phyloP scores from a whole-genome alignment of 2,113 vertebrate genomes.

The Oceanites oceanicus region DNA sequence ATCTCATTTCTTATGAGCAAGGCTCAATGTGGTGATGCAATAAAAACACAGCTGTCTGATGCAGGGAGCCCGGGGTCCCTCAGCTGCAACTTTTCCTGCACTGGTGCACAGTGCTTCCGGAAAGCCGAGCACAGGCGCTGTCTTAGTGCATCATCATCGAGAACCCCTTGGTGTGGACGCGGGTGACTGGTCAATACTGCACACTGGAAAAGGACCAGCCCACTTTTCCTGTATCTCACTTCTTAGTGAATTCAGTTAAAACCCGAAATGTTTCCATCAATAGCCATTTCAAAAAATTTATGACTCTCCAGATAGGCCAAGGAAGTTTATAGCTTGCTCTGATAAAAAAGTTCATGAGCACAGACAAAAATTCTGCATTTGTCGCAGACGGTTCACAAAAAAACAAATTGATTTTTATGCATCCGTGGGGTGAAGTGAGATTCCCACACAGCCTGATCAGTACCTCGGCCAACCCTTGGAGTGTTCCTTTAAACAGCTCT shows the following conservation, averaged over 20 bases:
- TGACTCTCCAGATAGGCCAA: background rate
- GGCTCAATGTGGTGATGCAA: background rate
- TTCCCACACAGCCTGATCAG: background rate
- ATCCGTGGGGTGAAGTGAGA: background rate
- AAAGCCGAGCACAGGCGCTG: background rate
- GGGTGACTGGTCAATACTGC: background rate
- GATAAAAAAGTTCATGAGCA: background rate
- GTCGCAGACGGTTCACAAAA: background rate
- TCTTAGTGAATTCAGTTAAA: background rate
- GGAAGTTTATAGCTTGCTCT: background rate
- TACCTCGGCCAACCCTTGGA: background rate
- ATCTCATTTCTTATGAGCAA: background rate
- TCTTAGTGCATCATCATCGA: background rate
- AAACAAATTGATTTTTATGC: background rate
- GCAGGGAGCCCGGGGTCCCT: background rate
- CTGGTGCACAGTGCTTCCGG: background rate
- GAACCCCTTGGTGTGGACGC: background rate
- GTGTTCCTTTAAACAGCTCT: slow-evolving; percentile 13
- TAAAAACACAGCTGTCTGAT: background rate
- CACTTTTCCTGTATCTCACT: background rate
- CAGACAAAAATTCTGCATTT: background rate
- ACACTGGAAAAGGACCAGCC: background rate
- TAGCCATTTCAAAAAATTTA: background rate
- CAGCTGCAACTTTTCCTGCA: background rate
- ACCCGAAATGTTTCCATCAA: background rate